phyloP scores from a whole-genome alignment of 2,888 invertebrate genomes.

The Frankliniella fusca region DNA sequence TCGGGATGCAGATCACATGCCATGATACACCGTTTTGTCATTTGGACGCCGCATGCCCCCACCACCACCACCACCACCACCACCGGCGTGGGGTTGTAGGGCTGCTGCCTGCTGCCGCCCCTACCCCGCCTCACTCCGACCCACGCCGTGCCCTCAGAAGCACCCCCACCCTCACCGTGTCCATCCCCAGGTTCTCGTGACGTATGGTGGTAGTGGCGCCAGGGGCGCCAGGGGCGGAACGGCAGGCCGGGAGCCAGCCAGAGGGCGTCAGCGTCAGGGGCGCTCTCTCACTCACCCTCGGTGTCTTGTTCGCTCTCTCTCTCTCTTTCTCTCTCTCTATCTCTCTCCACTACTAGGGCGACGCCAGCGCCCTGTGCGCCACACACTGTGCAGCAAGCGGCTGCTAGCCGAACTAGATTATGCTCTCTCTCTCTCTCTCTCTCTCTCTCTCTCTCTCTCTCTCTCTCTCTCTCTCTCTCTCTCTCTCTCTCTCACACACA shows the following conservation, averaged over 20 bases:
- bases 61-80: neutral
- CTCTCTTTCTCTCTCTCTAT: no score
- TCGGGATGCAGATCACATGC: conserved; percentile 21
- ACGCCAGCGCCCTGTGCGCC: no score
- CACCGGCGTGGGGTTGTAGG: conserved; percentile 25
- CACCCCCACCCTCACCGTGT: neutral
- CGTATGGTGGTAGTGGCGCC: conserved; percentile 17
- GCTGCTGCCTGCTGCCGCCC: neutral
- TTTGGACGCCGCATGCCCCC: conserved; percentile 3
- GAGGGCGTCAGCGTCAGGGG: no score
- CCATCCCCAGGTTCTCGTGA: conserved; percentile 25
- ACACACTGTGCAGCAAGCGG: no score
- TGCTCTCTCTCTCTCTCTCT: no score
- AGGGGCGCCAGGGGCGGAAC: neutral
- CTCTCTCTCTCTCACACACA: no score
- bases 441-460: no score
- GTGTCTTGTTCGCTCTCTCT: no score
- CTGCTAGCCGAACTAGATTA: no score
- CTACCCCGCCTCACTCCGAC: neutral
- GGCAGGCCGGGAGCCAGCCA: neutral
- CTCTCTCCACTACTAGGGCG: no score
- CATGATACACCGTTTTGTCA: conserved; percentile 25
- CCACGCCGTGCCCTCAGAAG: neutral
- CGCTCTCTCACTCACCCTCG: no score
- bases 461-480: no score